Conservation (phyloP, 2,888 invertebrate species). For the Fissipunctia ypsillon region DNA sequence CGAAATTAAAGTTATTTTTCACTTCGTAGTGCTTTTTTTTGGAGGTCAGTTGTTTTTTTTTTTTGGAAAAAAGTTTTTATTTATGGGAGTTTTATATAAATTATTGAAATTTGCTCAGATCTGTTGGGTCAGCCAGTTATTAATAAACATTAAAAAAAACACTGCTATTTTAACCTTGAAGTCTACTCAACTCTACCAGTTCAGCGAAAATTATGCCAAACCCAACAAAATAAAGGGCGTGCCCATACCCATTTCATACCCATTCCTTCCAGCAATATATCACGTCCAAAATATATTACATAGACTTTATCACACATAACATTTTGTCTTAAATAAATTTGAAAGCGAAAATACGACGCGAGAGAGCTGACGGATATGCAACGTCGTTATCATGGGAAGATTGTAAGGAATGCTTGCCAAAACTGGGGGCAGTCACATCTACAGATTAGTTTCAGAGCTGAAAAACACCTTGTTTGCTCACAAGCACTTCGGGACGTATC, state of each 20-base stretch:
- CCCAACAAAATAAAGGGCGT: neutral
- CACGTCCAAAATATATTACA: constrained; percentile 38
- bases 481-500: constrained; percentile 17
- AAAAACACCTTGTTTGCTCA: constrained; percentile 58
- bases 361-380: constrained; percentile 61
- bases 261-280: constrained; percentile 11
- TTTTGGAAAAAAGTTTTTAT: too few relatives aligned
- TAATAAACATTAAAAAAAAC: neutral
- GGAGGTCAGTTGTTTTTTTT: too few relatives aligned
- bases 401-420: constrained; percentile 56
- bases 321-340: constrained; percentile 60
- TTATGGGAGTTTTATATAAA: too few relatives aligned
- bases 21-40: too few relatives aligned
- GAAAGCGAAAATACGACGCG: constrained; percentile 55
- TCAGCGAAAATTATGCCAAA: neutral
- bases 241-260: neutral
- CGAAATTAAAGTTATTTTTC: too few relatives aligned
- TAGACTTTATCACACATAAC: constrained; percentile 52
- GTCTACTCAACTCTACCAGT: neutral
- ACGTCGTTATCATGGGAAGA: constrained; percentile 58
- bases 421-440: constrained; percentile 33
- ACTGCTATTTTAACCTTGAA: neutral
- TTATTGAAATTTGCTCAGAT: too few relatives aligned
- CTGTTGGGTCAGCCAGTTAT: too few relatives aligned
- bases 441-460: constrained; percentile 44